Evolutionary conservation across 2,888 invertebrate species (phyloP), one percentile per base, ranked within the genome.

Genomic region (Eueremaeus valkanovi): DNA sequence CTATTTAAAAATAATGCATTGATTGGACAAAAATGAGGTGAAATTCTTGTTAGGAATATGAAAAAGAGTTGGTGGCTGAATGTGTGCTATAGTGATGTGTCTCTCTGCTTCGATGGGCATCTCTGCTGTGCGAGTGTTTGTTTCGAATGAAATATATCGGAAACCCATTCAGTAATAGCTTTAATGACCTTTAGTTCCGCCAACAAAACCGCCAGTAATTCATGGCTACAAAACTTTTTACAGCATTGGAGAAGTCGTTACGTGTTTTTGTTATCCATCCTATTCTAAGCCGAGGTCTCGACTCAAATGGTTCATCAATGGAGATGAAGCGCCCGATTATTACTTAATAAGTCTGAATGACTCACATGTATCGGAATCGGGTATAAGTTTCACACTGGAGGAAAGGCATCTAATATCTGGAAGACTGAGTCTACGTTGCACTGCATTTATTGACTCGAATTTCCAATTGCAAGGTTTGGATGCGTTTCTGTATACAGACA

Each of bases 251-350:
- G 75, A 75, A 33, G 29, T 29, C 16, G 73, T 75, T 21, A 31
- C 33, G 18, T 24, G 58, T 24, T 36, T 13, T 40, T 75, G 75
- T 36, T 36, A 29, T 21, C 31, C 42, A 3, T 40, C 49, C 24
- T 21, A 45, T 31, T 29, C 73, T 16, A 24, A 36, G 49, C 61
- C 73, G 21, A 11, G 3, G 11, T 31, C 73, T 0, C 29, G 21
- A 42, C 51, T 75, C 49, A 42, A 73, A 42, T 75, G 75, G 75
- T 73, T 58, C 27, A 75, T 75, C 42, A 75, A 75, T 33, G 73
- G 55, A n/a, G 45, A 58, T 21, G 33, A 73, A 24, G 73, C 51
- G 13, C 42, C 73, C 55, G 33, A 51, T 36, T 31, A 31, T 36
- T 55, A 73, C 36, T 16, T 55, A 55, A 36, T 73, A 29, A 18